Evolutionary conservation across 2,888 invertebrate genomes (phyloP).

Genomic region (Drepana falcataria): DNA sequence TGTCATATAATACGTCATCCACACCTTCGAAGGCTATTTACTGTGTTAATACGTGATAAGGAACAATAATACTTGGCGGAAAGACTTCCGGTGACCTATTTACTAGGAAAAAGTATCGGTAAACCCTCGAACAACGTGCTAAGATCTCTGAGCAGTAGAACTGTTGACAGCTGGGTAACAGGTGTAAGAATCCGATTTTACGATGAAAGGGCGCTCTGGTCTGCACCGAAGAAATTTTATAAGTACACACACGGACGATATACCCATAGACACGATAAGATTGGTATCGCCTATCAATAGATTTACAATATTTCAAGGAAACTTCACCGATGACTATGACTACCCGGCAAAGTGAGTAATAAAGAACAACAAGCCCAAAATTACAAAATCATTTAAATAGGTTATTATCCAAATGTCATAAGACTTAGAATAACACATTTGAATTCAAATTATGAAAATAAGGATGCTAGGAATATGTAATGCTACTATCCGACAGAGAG

Average conservation of each 20-base stretch:
- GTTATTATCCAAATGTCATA: background rate
- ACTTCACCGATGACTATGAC: conserved; percentile 47
- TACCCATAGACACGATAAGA: conserved; percentile 57
- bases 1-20: conserved; percentile 24
- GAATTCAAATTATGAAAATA: background rate
- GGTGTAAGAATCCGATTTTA: conserved; percentile 4
- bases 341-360: conserved; percentile 58
- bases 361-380: background rate
- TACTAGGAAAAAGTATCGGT: conserved; percentile 2
- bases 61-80: conserved; percentile 4
- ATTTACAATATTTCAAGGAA: conserved; percentile 58
- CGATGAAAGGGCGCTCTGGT: conserved; percentile 47
- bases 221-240: conserved; percentile 60
- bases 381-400: background rate
- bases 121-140: conserved; percentile 11
- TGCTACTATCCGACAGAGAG: conserved; percentile 30
- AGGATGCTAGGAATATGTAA: background rate
- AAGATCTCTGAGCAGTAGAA: conserved; percentile 27
- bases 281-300: conserved; percentile 63
- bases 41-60: conserved; percentile 16
- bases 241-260: conserved; percentile 49
- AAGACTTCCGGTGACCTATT: conserved; percentile 1
- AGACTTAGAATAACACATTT: too few species aligned
- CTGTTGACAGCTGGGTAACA: conserved; percentile 16
- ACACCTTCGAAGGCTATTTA: conserved; percentile 17